Percentiles rank a stretch among this genome's conserved stretches.
Conservation (phyloP, 2,797 vertebrate genomes). For the Martes flavigula region DNA sequence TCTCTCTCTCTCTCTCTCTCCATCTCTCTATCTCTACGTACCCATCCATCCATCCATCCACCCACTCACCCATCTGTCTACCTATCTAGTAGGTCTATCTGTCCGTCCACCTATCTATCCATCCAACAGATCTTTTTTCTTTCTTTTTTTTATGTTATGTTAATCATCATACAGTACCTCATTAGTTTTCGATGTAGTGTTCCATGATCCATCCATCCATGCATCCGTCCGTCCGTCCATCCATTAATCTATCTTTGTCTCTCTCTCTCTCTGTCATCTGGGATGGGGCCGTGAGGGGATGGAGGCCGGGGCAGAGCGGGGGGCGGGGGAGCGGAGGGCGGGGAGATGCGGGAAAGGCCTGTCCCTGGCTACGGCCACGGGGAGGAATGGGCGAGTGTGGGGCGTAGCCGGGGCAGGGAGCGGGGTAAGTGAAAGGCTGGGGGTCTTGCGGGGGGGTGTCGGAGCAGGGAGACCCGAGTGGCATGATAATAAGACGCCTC, state of each 20-base stretch:
- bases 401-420: neutral
- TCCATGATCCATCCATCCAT: neutral
- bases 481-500: neutral
- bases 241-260: too few relatives aligned
- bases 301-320: neutral
- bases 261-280: neutral
- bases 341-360: neutral
- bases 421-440: neutral
- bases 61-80: neutral
- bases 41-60: neutral
- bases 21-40: neutral
- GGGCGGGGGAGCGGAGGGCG: neutral
- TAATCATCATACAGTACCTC: too few relatives aligned
- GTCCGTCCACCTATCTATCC: neutral
- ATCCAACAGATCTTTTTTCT: too few relatives aligned
- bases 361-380: accelerated
- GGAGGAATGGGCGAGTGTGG: neutral
- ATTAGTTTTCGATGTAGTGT: too few relatives aligned
- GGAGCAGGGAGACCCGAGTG: neutral
- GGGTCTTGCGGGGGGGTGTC: neutral
- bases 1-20: neutral
- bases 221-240: neutral
- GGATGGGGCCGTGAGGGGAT: neutral
- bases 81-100: too few relatives aligned
- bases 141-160: too few relatives aligned